Conservation (phyloP, 30 jellyfish, hydroid and myxozoan genomes). For the Morbakka virulenta region DNA sequence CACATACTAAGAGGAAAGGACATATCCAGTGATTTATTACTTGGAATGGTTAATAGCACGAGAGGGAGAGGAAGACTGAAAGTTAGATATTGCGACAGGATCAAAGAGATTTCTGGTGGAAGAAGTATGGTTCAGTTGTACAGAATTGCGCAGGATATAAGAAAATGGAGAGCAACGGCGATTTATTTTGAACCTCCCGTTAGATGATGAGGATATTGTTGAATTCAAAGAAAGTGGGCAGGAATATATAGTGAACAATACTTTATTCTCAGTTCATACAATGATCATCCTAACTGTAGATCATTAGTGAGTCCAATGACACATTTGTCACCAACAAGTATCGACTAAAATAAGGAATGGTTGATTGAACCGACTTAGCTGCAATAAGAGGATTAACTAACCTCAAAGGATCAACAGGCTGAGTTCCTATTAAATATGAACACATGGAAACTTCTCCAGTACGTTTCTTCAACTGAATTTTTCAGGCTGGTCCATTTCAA, state of each 20-base stretch:
- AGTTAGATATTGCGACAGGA: too few species aligned
- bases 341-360: background rate
- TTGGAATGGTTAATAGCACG: too few species aligned
- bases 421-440: background rate
- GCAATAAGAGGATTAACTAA: background rate
- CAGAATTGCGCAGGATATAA: too few species aligned
- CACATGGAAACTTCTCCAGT: too few species aligned
- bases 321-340: background rate
- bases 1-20: too few species aligned
- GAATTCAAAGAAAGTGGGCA: conserved; percentile 7
- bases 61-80: too few species aligned
- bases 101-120: too few species aligned
- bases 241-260: background rate
- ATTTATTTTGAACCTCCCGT: too few species aligned
- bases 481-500: background rate
- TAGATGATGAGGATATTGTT: background rate
- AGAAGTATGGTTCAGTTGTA: too few species aligned
- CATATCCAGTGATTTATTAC: too few species aligned
- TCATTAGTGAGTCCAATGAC: background rate
- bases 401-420: background rate
- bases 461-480: background rate
- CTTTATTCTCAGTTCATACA: background rate
- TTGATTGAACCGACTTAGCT: background rate
- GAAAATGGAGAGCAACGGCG: too few species aligned
- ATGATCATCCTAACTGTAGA: background rate